Evolutionary conservation across 2,888 invertebrate genomes (phyloP), one percentile per base, ranked within the genome.

Genomic region (Epirrhoe tristata): DNA sequence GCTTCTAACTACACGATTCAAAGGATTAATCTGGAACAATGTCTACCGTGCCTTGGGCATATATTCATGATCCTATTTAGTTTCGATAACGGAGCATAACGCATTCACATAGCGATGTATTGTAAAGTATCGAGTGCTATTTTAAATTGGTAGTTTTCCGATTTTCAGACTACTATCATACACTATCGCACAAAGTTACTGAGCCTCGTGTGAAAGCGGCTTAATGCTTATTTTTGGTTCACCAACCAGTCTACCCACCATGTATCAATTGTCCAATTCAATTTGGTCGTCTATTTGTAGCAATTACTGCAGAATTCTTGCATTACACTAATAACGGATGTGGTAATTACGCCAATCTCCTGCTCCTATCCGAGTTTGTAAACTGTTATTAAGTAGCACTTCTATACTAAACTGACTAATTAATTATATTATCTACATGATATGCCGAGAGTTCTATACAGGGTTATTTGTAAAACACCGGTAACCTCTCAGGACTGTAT

Each of bases 311-410:
- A 64, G 59, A 72, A 72, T 66, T 67, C 71, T 67, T 70, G 57
- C 46, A 70, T 68, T 56, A 68, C 63, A 46, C 58, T 70, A 63
- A 68, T 66, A 57, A 63, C 74, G 74, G 74, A 74, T 68, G 72
- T 60, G 46, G 53, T 74, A 72, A 74, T 72, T 74, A 59, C 66
- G 68, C 72, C 71, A 72, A 74, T 74, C 68, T 72, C 72, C 71
- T 67, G 72, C 55, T 55, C 67, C 57, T 65, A 60, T 66, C 54
- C 54, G 50, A 31, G 32, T 34, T 48, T 56, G 59, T 60, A 24
- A 60, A 60, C 31, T 31, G 48, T 55, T 46, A 54, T 51, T 55
- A n/a, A n/a, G n/a, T n/a, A 39, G 43, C 58, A 36, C 58, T 57
- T 66, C 52, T 50, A 4, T 46, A 46, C 6, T 46, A 46, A 46